A percentile compares a stretch with the other conserved stretches of the same genome.
These are phyloP conservation scores for Sesamia inferens DNA, from an alignment of 2,888 invertebrate species.

Conservation along the genomic window DNA sequence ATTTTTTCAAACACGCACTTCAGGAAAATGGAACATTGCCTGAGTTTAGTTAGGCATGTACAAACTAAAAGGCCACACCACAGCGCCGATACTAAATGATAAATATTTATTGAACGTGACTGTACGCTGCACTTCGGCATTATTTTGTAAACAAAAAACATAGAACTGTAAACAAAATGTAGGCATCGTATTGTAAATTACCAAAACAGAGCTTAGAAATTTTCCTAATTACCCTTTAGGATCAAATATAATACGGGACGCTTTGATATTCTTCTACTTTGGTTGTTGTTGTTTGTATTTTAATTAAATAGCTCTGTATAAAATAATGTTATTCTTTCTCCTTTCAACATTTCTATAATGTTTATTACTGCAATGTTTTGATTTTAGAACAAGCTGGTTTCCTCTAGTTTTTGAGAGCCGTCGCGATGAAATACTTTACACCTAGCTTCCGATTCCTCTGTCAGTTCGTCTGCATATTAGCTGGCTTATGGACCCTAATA, in stretches of 20 bases:
- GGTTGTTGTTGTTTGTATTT: not conserved
- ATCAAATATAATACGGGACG: conserved; percentile 4
- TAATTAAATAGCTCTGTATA: not conserved
- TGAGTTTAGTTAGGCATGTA: conserved; percentile 22
- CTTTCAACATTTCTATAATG: no score
- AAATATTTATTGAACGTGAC: conserved; percentile 57
- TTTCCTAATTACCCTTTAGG: not conserved
- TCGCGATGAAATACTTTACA: no score
- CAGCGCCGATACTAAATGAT: conserved; percentile 23
- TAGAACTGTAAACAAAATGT: not conserved
- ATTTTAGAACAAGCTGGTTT: no score
- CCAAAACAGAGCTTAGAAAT: not conserved
- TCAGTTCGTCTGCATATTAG: no score
- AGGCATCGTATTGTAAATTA: not conserved
- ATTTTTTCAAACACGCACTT: not conserved
- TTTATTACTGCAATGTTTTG: no score
- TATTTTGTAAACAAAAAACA: conserved; percentile 12
- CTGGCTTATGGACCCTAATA: no score
- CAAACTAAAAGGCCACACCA: conserved; percentile 18
- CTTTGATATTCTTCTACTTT: conserved; percentile 8
- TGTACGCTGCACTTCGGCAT: conserved; percentile 24
- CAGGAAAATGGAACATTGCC: not conserved
- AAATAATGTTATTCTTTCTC: not conserved
- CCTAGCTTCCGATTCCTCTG: no score
- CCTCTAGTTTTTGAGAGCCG: no score